These are phyloP conservation scores for Myotis vivesi DNA, from an alignment of 2,797 vertebrate genomes.

Conservation along the genomic window DNA sequence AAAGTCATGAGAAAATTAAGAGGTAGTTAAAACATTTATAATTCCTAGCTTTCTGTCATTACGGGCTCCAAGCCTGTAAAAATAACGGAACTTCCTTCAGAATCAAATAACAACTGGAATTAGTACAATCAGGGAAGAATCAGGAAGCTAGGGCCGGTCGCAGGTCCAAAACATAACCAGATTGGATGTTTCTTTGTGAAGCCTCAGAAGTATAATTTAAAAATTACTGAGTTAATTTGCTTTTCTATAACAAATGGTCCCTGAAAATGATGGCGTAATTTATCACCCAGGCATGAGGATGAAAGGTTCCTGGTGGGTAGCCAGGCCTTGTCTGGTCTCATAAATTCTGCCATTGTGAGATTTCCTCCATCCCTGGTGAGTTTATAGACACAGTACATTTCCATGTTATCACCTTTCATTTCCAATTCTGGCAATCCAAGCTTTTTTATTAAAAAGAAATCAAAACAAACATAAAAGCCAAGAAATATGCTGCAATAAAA, in stretches of 20 bases:
- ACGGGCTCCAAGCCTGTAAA: background rate
- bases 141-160: slow-evolving; percentile 25
- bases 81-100: slow-evolving; percentile 44
- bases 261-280: slow-evolving; percentile 67
- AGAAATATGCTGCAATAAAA: slow-evolving; percentile 35
- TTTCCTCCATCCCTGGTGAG: background rate
- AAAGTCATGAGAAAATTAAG: slow-evolving; percentile 28
- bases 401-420: slow-evolving; percentile 51
- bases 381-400: slow-evolving; percentile 46
- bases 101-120: slow-evolving; percentile 51
- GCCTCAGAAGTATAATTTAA: slow-evolving; percentile 66
- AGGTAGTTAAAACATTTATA: background rate
- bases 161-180: slow-evolving; percentile 56
- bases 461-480: slow-evolving; percentile 48
- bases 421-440: slow-evolving; percentile 21
- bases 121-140: slow-evolving; percentile 38
- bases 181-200: slow-evolving; percentile 58
- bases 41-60: background rate
- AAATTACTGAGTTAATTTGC: slow-evolving; percentile 75
- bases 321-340: slow-evolving; percentile 52
- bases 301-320: slow-evolving; percentile 64
- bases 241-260: slow-evolving; percentile 66
- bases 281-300: slow-evolving; percentile 50
- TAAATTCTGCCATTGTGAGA: slow-evolving; percentile 30
- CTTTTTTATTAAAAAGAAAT: slow-evolving; percentile 44